Evolutionary conservation across 2,888 invertebrate species (phyloP).

Genomic region (Lamellibrachia columna): DNA sequence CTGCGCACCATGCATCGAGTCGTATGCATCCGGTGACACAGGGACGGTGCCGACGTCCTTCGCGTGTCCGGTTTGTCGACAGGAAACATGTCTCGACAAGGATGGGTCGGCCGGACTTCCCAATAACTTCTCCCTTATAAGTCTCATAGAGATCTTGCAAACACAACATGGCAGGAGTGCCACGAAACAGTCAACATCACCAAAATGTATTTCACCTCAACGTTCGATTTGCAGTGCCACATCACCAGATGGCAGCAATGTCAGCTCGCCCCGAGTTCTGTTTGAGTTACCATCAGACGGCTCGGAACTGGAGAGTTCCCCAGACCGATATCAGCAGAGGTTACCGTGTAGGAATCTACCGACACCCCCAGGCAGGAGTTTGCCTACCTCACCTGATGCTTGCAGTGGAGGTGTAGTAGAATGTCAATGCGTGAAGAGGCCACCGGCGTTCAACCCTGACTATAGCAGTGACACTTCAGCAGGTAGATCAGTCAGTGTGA

Average conservation of each 20-base stretch:
- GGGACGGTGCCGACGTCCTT: constrained; percentile 13
- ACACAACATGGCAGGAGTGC: neutral
- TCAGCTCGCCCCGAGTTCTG: neutral
- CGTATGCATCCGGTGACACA: neutral
- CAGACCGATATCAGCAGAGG: neutral
- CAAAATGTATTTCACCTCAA: neutral
- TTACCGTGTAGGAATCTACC: neutral
- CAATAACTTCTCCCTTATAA: constrained; percentile 35
- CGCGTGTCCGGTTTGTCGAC: constrained; percentile 36
- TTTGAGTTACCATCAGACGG: neutral
- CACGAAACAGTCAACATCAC: neutral
- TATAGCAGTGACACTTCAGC: neutral
- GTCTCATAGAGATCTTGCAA: constrained; percentile 33
- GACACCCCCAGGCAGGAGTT: neutral
- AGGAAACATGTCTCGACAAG: constrained; percentile 20
- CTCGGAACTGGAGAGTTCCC: neutral
- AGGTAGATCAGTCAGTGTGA: neutral
- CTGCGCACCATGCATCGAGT: constrained; percentile 33
- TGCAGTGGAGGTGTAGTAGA: neutral
- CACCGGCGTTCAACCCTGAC: constrained; percentile 29
- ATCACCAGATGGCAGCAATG: constrained; percentile 9
- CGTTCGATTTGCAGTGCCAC: neutral
- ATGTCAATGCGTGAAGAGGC: neutral
- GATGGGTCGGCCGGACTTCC: constrained; percentile 29
- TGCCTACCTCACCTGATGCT: neutral